Percentiles rank a stretch among this genome's conserved stretches.
These are phyloP conservation scores for Lycaena phlaeas DNA, from an alignment of 2,888 invertebrate species.

Conservation along the genomic window DNA sequence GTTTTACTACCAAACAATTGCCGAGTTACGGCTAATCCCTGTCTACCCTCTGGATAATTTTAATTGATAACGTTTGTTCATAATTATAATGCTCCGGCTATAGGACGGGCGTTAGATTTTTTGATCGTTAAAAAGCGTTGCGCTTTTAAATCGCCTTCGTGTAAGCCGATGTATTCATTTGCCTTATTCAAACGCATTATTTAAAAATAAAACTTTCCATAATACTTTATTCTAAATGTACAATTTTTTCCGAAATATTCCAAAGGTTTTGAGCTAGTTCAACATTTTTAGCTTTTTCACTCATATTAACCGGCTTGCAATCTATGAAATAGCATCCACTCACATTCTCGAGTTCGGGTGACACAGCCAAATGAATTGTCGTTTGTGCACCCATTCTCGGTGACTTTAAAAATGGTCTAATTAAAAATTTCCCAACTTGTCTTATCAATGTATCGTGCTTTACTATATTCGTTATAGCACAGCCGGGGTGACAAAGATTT, in stretches of 20 bases:
- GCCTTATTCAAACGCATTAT: too few species aligned
- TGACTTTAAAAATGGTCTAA: conserved; percentile 27
- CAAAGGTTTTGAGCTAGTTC: conserved; percentile 74
- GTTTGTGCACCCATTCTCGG: conserved; percentile 61
- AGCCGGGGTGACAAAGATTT: not conserved
- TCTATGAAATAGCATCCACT: conserved; percentile 77
- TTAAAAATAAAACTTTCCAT: too few species aligned
- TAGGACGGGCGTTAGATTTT: too few species aligned
- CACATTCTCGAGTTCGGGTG: conserved; percentile 66
- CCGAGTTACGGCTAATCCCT: conserved; percentile 20
- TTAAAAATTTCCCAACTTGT: too few species aligned
- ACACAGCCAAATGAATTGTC: conserved; percentile 65
- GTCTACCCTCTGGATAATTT: conserved; percentile 16
- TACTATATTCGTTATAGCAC: not conserved
- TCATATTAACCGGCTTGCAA: conserved; percentile 47
- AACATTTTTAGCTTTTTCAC: conserved; percentile 56
- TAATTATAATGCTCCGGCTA: too few species aligned
- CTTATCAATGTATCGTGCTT: not conserved
- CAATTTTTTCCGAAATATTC: conserved; percentile 72
- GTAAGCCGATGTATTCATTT: too few species aligned
- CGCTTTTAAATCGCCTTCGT: too few species aligned
- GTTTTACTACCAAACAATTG: conserved; percentile 32
- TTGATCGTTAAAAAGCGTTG: too few species aligned
- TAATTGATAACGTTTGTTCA: conserved; percentile 10
- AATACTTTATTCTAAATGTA: too few species aligned